phyloP scores from a whole-genome alignment of 2,888 invertebrate species.

The Ecliptopera silaceata region DNA sequence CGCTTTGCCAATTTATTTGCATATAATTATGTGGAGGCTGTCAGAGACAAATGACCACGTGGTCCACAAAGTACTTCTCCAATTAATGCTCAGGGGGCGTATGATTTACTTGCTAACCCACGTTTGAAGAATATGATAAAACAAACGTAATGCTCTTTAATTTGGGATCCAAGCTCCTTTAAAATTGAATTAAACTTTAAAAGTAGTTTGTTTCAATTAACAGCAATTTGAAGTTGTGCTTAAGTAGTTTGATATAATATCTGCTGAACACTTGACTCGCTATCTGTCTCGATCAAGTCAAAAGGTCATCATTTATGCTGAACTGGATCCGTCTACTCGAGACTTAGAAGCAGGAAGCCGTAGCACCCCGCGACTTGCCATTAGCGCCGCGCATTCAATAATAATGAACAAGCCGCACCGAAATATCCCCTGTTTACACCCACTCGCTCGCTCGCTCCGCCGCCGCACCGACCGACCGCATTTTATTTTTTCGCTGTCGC shows the following conservation, averaged over 20 bases:
- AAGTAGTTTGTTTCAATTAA: not conserved
- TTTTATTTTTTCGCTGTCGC: conserved; percentile 84
- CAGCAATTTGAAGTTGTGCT: not conserved
- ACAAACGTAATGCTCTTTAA: not conserved
- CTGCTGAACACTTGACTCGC: conserved; percentile 5
- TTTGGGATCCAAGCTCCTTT: not conserved
- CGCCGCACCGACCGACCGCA: conserved; percentile 80
- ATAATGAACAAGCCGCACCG: conserved; percentile 81
- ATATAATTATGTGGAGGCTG: no score
- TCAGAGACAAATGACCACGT: no score
- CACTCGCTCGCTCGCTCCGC: conserved; percentile 74
- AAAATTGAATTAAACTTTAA: not conserved
- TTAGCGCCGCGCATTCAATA: conserved; percentile 81
- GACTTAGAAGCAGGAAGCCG: conserved; percentile 41
- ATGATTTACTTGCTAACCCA: no score
- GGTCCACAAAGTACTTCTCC: no score
- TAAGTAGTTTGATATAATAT: not conserved
- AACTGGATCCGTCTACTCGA: conserved; percentile 36
- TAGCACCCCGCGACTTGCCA: conserved; percentile 58
- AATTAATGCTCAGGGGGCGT: no score
- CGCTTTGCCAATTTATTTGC: no score
- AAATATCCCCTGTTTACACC: conserved; percentile 83
- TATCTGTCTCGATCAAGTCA: conserved; percentile 26
- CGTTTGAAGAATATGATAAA: not conserved
- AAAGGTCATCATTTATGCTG: conserved; percentile 38